Evolutionary conservation across 1,140 invertebrate genomes (phyloP), one percentile per base, ranked within the genome.

Genomic region (Mactra quadrangularis): DNA sequence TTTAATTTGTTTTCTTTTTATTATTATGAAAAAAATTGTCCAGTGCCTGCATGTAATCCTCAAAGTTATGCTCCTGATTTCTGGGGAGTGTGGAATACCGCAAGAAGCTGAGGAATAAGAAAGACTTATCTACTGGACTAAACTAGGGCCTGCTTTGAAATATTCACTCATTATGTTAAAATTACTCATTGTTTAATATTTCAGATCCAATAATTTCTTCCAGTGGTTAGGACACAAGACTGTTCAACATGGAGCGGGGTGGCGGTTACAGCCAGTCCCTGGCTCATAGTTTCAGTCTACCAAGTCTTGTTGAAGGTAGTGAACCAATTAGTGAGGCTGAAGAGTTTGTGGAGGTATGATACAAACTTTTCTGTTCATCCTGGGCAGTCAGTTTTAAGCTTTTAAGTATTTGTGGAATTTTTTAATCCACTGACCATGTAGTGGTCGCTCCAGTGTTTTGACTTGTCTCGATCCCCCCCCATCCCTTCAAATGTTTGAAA

Each of bases 271-370:
- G 79, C 35, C 55, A 57, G 52, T 82, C 72, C 55, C 81, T 87
- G 60, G 75, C 77, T 41, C 86, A 85, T 31, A 89, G 86, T 59
- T 89, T 87, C 78, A 90, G 89, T 76, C 72, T 89, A 55, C 87
- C 86, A 7, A 91, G 89, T 78, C 81, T 91, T 50, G 88, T 88
- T 60, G 90, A 90, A 29, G 90, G 90, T 19, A 88, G 86, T 85
- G 87, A 88, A 74, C 76, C 85, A 57, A 88, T 90, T 66, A 90
- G 89, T 83, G 89, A 90, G 66, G 87, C 87, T 33, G 89, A 90
- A 19, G 89, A 90, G 75, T 89, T 90, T 72, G 86, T 89, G 29
- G 89, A 90, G 87, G 89, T 88, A 85, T 2, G 4, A 22, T n/a
- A n/a, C n/a, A n/a, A n/a, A n/a, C n/a, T n/a, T n/a, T n/a, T n/a